Percentiles rank a stretch among this genome's conserved stretches.
Evolutionary conservation across 2,888 invertebrate genomes (phyloP).

Genomic region (Desoria tigrina): DNA sequence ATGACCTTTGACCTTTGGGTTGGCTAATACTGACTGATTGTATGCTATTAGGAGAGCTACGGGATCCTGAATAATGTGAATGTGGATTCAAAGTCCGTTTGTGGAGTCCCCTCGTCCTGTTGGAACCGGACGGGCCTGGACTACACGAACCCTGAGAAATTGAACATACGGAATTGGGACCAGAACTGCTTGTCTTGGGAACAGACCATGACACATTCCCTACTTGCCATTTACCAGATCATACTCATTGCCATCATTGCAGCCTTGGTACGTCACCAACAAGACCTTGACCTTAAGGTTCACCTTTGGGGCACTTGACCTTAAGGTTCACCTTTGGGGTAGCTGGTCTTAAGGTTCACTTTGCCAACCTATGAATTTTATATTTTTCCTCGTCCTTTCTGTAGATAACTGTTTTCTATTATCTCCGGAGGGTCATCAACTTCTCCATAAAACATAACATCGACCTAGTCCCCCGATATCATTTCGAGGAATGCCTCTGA

Average conservation of each 20-base stretch:
- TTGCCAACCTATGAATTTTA: no score
- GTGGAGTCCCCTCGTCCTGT: no score
- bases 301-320: neutral
- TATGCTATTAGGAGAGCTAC: no score
- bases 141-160: neutral
- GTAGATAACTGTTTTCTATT: neutral
- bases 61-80: no score
- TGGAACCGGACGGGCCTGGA: no score
- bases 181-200: neutral
- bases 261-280: no score
- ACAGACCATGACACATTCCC: neutral
- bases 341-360: no score
- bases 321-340: neutral
- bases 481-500: conserved; percentile 1
- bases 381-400: no score
- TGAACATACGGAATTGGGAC: neutral
- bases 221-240: neutral
- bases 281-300: no score
- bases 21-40: no score
- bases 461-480: neutral
- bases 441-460: neutral
- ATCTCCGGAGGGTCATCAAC: neutral
- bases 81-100: no score
- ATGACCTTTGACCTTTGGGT: no score
- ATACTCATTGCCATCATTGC: neutral